phyloP scores from a whole-genome alignment of 2,888 invertebrate genomes.

The Melanargia galathea region DNA sequence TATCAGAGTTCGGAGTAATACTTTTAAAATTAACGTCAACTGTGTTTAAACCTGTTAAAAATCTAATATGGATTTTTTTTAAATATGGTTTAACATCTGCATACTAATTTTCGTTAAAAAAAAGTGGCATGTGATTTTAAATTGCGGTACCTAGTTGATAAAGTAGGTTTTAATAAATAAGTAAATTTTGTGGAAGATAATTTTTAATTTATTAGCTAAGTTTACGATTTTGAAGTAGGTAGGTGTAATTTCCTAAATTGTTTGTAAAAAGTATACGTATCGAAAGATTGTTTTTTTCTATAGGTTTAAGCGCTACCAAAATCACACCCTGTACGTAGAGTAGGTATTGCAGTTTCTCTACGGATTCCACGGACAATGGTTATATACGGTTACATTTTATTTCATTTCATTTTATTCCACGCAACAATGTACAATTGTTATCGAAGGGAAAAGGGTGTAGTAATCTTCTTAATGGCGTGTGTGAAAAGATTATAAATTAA shows the following conservation, averaged over 20 bases:
- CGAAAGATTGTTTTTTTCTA: background rate
- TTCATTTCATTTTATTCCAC: constrained; percentile 73
- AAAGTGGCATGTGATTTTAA: no score
- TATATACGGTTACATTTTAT: constrained; percentile 72
- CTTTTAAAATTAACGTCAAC: no score
- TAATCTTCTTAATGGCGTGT: constrained; percentile 82
- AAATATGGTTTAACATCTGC: no score
- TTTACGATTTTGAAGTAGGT: no score
- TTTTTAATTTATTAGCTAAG: no score
- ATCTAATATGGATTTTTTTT: no score
- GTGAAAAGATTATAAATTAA: constrained; percentile 83
- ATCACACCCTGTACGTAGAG: background rate
- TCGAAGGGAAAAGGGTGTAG: constrained; percentile 79
- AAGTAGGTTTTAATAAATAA: no score
- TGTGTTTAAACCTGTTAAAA: no score
- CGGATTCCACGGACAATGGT: constrained; percentile 55
- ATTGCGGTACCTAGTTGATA: no score
- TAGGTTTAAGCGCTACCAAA: background rate
- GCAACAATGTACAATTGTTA: constrained; percentile 80
- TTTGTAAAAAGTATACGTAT: background rate
- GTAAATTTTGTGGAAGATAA: no score
- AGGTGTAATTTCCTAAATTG: background rate
- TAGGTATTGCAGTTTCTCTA: background rate
- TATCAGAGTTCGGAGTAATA: background rate
- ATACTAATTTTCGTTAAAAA: no score